These are phyloP conservation scores for Danio tinwini DNA, from an alignment of 2,797 vertebrate species.

Conservation along the genomic window DNA sequence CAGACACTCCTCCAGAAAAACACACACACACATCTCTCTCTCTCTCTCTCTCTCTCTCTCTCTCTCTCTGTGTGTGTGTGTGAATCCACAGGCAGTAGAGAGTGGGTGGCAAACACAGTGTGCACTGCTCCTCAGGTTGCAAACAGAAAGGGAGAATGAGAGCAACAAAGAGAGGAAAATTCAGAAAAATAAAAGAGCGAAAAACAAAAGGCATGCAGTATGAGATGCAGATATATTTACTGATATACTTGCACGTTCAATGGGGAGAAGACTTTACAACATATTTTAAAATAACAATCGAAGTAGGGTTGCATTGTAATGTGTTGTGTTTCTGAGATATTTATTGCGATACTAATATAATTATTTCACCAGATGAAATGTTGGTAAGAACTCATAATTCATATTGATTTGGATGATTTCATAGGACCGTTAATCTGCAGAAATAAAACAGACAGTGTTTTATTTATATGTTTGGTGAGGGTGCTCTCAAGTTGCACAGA, in stretches of 20 bases:
- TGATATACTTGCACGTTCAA: neutral
- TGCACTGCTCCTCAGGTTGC: slow-evolving; percentile 50
- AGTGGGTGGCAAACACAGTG: slow-evolving; percentile 59
- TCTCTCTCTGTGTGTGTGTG: neutral
- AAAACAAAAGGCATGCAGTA: slow-evolving; percentile 5
- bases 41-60: slow-evolving; percentile 13
- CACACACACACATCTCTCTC: slow-evolving; percentile 27
- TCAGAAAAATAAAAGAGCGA: neutral
- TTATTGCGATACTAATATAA: no score
- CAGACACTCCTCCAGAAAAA: slow-evolving; percentile 54
- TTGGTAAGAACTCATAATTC: no score
- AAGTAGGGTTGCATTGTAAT: no score
- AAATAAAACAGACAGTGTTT: no score
- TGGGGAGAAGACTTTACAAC: neutral
- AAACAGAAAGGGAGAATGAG: slow-evolving; percentile 29
- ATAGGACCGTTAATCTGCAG: no score
- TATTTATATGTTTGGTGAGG: no score
- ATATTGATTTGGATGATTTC: no score
- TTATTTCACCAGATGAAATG: no score
- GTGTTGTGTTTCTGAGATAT: no score
- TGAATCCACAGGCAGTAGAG: slow-evolving; percentile 37
- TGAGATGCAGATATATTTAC: neutral
- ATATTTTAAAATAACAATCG: no score
- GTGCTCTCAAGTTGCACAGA: no score
- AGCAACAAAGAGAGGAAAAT: neutral